These are phyloP conservation scores for Sus scrofa DNA, from an alignment of 2,113 vertebrate genomes.

Conservation along the genomic window DNA sequence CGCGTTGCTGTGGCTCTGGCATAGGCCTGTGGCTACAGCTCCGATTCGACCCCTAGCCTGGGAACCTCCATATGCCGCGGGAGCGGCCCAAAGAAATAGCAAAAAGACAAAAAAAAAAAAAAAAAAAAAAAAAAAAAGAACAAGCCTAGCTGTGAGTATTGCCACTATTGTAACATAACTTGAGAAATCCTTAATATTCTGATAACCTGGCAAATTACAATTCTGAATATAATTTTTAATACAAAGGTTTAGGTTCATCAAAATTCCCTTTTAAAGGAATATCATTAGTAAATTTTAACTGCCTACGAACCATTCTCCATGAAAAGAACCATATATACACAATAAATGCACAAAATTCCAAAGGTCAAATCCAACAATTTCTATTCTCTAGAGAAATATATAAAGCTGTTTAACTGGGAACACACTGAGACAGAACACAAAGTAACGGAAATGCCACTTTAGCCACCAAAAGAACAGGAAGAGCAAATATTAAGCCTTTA, in stretches of 20 bases:
- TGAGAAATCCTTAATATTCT: slow-evolving; percentile 40
- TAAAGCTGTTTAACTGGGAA: slow-evolving; percentile 66
- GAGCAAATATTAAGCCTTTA: slow-evolving; percentile 61
- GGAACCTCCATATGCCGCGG: no score
- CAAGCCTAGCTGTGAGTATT: not conserved
- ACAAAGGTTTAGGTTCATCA: slow-evolving; percentile 6
- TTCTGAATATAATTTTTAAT: slow-evolving; percentile 47
- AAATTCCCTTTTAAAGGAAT: slow-evolving; percentile 36
- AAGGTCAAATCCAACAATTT: slow-evolving; percentile 67
- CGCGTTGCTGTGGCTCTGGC: no score
- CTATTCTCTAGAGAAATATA: slow-evolving; percentile 66
- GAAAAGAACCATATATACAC: slow-evolving; percentile 59
- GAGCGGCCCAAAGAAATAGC: no score
- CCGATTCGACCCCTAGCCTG: no score
- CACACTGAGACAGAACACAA: slow-evolving; percentile 73
- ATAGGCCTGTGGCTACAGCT: no score
- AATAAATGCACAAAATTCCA: slow-evolving; percentile 59
- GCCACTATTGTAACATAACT: not conserved
- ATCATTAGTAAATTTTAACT: slow-evolving; percentile 56
- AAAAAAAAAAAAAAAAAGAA: no score
- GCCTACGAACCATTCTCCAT: slow-evolving; percentile 27
- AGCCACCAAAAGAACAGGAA: slow-evolving; percentile 76
- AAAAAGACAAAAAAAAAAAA: no score
- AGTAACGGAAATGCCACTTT: slow-evolving; percentile 77
- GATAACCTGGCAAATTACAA: slow-evolving; percentile 54